A percentile compares a stretch with the other conserved stretches of the same genome.
phyloP scores from a whole-genome alignment of 2,113 vertebrate genomes.

The Pedetes capensis region DNA sequence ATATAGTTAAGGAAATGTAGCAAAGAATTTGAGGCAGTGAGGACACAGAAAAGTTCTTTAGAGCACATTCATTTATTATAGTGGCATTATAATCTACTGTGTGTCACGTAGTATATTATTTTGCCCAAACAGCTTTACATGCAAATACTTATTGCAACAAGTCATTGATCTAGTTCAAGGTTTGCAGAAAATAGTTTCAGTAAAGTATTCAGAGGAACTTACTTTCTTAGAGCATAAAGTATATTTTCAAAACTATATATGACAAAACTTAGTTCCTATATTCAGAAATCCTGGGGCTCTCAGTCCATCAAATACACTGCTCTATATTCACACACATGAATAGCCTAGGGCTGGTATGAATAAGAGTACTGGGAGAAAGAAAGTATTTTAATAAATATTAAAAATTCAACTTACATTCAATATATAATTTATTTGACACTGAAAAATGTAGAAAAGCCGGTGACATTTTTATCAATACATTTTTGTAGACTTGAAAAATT shows the following conservation, averaged over 20 bases:
- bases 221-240: constrained; percentile 59
- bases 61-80: constrained; percentile 67
- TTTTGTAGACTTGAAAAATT: constrained; percentile 62
- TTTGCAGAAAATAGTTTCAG: constrained; percentile 52
- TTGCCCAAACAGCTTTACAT: constrained; percentile 69
- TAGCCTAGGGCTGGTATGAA: constrained; percentile 5
- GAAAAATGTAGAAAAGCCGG: constrained; percentile 56
- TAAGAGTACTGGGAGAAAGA: constrained; percentile 33
- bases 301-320: not conserved
- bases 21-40: not conserved
- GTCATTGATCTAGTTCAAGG: constrained; percentile 67
- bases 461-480: constrained; percentile 65
- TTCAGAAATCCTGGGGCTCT: constrained; percentile 3
- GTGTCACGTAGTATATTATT: constrained; percentile 62
- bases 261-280: constrained; percentile 14
- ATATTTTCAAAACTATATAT: constrained; percentile 47
- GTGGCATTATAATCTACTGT: constrained; percentile 59
- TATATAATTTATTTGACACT: constrained; percentile 62
- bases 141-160: constrained; percentile 72
- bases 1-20: not conserved
- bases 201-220: constrained; percentile 49
- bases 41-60: constrained; percentile 64
- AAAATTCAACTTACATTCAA: constrained; percentile 71
- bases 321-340: constrained; percentile 42
- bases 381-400: constrained; percentile 63